These are phyloP conservation scores for Flexamia atlantica DNA, from an alignment of 2,888 invertebrate genomes.

Conservation along the genomic window DNA sequence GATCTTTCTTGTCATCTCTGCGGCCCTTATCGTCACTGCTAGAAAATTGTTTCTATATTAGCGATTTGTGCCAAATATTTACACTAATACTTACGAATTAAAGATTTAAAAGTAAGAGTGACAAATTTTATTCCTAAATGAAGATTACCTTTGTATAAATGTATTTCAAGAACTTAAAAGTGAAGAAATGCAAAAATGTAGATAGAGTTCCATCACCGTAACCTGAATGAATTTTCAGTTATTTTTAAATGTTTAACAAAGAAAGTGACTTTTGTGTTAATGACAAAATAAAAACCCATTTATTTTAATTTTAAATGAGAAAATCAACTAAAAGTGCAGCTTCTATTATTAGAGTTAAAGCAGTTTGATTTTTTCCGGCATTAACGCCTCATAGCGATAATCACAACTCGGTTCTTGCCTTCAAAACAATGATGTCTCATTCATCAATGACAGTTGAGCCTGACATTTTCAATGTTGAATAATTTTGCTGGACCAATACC, in stretches of 20 bases:
- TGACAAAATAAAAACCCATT: background rate
- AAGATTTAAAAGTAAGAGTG: too few species aligned
- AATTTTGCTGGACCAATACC: conserved; percentile 35
- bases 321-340: background rate
- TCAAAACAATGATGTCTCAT: conserved; percentile 31
- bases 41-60: background rate
- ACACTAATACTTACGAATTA: too few species aligned
- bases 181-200: too few species aligned
- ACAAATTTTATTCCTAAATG: too few species aligned
- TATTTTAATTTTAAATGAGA: background rate
- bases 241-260: too few species aligned
- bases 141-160: too few species aligned
- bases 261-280: background rate
- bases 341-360: background rate
- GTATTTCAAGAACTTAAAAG: too few species aligned
- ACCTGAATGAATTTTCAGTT: too few species aligned
- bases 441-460: conserved; percentile 31
- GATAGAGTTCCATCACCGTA: too few species aligned
- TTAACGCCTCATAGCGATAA: background rate
- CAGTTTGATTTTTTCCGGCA: background rate
- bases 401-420: conserved; percentile 41
- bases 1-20: conserved; percentile 67
- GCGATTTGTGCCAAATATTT: too few species aligned
- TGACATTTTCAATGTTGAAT: conserved; percentile 36
- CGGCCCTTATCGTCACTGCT: conserved; percentile 66